These are phyloP conservation scores for Epiblema foenella DNA, from an alignment of 2,888 invertebrate genomes.

Conservation along the genomic window DNA sequence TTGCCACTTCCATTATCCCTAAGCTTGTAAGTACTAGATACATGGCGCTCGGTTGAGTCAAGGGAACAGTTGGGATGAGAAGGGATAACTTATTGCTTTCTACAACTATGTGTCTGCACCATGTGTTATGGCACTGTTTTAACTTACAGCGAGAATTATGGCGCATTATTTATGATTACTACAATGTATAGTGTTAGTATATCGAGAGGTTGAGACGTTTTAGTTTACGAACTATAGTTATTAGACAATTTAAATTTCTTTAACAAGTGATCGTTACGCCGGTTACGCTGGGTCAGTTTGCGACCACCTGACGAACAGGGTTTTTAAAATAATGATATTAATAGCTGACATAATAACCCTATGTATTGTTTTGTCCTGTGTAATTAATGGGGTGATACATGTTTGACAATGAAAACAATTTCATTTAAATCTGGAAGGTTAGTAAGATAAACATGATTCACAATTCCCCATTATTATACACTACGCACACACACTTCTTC, in stretches of 20 bases:
- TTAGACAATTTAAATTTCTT: no score
- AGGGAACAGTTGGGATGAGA: slow-evolving; percentile 83
- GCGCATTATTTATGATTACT: slow-evolving; percentile 38
- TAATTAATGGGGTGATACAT: no score
- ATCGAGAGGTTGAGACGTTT: slow-evolving; percentile 7
- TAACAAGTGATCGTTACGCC: neutral
- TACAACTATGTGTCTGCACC: slow-evolving; percentile 80
- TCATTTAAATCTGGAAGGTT: no score
- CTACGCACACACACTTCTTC: no score
- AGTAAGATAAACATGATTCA: no score
- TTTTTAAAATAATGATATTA: no score
- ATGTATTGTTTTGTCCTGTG: no score
- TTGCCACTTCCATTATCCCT: slow-evolving; percentile 57
- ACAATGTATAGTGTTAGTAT: slow-evolving; percentile 2
- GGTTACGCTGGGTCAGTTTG: no score
- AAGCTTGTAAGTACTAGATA: slow-evolving; percentile 60
- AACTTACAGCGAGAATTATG: slow-evolving; percentile 67
- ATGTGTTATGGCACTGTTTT: slow-evolving; percentile 80
- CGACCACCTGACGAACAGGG: no score
- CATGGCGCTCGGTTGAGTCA: slow-evolving; percentile 74
- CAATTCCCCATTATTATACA: no score
- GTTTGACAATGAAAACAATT: no score
- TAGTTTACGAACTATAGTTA: neutral
- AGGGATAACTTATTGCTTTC: slow-evolving; percentile 82
- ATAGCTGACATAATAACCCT: no score